Conservation (phyloP, 2,797 vertebrate species). For the Ptychadena robeensis region DNA sequence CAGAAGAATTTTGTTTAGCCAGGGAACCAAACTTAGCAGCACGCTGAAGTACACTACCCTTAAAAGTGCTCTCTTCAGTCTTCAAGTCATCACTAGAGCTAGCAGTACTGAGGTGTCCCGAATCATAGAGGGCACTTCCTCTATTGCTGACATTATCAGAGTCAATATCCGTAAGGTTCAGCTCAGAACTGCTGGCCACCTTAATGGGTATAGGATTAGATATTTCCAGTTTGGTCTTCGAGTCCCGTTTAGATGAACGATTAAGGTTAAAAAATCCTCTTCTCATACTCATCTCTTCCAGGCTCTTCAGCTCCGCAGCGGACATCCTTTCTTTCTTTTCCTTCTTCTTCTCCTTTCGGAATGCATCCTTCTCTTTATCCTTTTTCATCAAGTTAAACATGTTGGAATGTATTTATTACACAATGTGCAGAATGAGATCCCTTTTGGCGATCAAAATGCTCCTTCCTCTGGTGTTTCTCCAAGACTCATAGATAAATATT, state of each 20-base stretch:
- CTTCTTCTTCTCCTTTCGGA: conserved; percentile 86
- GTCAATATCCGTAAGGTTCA: conserved; percentile 92
- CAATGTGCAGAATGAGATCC: not conserved
- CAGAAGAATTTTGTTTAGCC: conserved; percentile 90
- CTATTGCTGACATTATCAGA: conserved; percentile 88
- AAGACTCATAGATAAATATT: conserved; percentile 47
- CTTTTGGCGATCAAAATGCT: not conserved
- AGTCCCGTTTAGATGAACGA: conserved; percentile 89
- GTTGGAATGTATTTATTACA: conserved; percentile 60
- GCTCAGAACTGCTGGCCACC: conserved; percentile 89
- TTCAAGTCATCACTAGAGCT: conserved; percentile 95
- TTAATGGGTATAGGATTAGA: conserved; percentile 98
- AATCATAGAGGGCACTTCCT: conserved; percentile 88
- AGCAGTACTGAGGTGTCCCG: conserved; percentile 87
- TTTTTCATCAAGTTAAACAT: conserved; percentile 97
- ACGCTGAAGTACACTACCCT: conserved; percentile 88
- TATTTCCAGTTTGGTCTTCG: conserved; percentile 90
- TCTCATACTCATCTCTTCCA: conserved; percentile 96
- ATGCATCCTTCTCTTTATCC: conserved; percentile 87
- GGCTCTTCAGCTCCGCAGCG: conserved; percentile 88
- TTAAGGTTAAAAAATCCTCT: conserved; percentile 96
- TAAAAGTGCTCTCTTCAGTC: conserved; percentile 79
- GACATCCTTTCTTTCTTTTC: conserved; percentile 97
- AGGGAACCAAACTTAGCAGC: conserved; percentile 91
- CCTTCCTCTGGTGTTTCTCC: conserved; percentile 15